These are phyloP conservation scores for Elephas maximus DNA, from an alignment of 2,113 vertebrate species.

Conservation along the genomic window DNA sequence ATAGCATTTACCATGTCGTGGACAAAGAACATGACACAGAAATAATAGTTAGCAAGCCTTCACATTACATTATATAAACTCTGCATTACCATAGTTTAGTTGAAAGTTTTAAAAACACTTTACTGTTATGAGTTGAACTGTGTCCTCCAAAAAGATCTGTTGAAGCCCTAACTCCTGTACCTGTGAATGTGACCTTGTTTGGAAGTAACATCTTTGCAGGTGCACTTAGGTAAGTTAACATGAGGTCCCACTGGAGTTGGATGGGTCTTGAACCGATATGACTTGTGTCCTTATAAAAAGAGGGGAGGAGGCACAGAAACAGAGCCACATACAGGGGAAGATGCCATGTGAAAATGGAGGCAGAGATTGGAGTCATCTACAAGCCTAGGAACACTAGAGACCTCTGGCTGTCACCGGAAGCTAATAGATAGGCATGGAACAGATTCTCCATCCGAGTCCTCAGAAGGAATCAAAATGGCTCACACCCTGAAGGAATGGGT, in stretches of 20 bases:
- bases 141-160: not conserved
- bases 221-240: not conserved
- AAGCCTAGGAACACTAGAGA: not conserved
- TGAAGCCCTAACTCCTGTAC: not conserved
- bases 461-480: not conserved
- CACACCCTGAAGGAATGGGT: not conserved
- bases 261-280: not conserved
- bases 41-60: not conserved
- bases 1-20: fast-evolving
- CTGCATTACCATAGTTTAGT: fast-evolving
- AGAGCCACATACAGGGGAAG: not conserved
- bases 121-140: not conserved
- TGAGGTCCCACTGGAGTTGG: not conserved
- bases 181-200: not conserved
- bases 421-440: not conserved
- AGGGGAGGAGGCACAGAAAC: not conserved
- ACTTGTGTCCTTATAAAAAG: not conserved
- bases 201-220: not conserved
- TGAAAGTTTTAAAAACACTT: not conserved
- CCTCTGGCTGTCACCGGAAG: not conserved
- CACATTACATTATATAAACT: fast-evolving
- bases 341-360: not conserved
- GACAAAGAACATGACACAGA: not conserved
- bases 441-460: not conserved
- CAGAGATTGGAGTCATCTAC: not conserved